Evolutionary conservation across 1,140 invertebrate species (phyloP), one percentile per base, ranked within the genome.

Genomic region (Dinothrombium tinctorium): DNA sequence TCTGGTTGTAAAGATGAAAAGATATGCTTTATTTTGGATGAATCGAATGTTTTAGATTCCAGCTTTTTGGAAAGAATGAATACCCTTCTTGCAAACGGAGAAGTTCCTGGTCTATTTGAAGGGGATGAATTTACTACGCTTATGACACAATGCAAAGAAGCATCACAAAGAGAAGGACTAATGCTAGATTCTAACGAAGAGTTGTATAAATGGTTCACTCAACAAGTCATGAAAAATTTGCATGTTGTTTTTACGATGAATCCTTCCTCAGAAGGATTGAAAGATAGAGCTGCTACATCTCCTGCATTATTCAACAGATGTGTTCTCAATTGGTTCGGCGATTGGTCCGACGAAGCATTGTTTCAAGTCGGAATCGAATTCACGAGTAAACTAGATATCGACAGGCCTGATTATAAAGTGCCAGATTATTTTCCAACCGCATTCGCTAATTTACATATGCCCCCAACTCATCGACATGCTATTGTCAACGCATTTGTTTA

Each of bases 191-290:
- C 87, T 0, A 81, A 79, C 44, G 94, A 99, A 58, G 94, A 99
- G 59, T 61, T 99, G 2, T 99, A 99, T 59, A 96, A 96, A 64
- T 79, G 79, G 78, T 99, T 96, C 57, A 98, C 94, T 0, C 76
- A 81, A 46, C 64, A 69, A 57, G 89, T 99, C 17, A 98, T 98
- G 81, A 75, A 78, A 46, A 99, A 99, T 62, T 66, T 99, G 3
- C 94, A 99, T 58, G 92, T 99, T 20, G 92, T 99, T 8, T 99
- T 99, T 57, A 99, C 94, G 1, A 99, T 99, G 94, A 99, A 99
- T 65, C 94, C 94, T 8, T 90, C 81, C 3, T 83, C 84, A 0
- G 87, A 98, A 57, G 94, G 90, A 0, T 65, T 99, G 4, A 95
- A 98, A 59, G 92, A 96, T 61, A 67, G 90, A 43, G 92, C 94